Evolutionary conservation across 2,113 vertebrate genomes (phyloP), one percentile per base, ranked within the genome.

Genomic region (Strix uralensis): DNA sequence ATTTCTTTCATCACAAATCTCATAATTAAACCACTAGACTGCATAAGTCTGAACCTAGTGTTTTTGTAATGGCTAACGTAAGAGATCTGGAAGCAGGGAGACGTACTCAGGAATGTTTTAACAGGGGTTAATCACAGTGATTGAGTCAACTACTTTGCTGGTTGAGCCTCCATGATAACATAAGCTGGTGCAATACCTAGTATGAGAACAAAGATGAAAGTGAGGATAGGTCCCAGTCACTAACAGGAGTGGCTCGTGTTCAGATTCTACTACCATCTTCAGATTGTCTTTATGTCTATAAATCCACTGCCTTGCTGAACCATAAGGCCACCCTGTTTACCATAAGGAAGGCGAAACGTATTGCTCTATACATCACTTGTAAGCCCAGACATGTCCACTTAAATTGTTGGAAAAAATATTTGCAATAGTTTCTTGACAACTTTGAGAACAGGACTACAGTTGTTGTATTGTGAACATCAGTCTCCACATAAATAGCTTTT

Each of bases 161-260:
- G 11, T 13, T 83, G 42, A 80, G 20, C 30, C 17, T 44, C 18
- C 6, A 29, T 2, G 3, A 51, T 13, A 26, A 29, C 0, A 1
- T 32, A 44, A 63, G 4, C 5, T 34, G 13, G 8, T 75, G 5
- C 21, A 71, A 4, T 72, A 83, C 67, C 5, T 34, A 69, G 18
- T 25, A 54, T 7, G 15, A 44, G 3, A 44, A 54, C 29, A 73
- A 79, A 47, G 10, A 80, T 1, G 1, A 38, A 87, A 57, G 36
- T 4, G 0, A 70, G 13, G 14, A 22, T 34, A 86, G 36, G 3
- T 30, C 12, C 16, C 23, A 46, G 7, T 72, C 23, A 20, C 20
- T 30, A 59, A 21, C 2, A 59, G 16, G 6, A 81, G 25, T 13
- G 10, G 5, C 2, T 66, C 34, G 18, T 8, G 16, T 63, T 62